Evolutionary conservation across 2,888 invertebrate species (phyloP).

Genomic region (Hemaris fuciformis): DNA sequence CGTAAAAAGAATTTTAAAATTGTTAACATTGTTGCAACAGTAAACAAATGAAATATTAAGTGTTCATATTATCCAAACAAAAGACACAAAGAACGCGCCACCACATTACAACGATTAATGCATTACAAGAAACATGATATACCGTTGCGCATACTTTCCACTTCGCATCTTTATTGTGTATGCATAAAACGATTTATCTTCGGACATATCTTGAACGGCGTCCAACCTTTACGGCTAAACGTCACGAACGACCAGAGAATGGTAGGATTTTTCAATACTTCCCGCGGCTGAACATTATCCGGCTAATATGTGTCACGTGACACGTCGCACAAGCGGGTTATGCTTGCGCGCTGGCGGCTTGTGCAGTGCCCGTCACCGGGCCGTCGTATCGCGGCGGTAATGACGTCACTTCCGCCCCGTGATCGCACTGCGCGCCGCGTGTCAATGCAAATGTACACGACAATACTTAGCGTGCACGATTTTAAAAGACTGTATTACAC

Average conservation of each 20-base stretch:
- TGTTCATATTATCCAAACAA: neutral
- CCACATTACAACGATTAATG: neutral
- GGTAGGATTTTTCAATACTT: neutral
- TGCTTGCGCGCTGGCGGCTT: constrained; percentile 11
- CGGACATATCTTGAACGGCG: neutral
- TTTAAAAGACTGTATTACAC: neutral
- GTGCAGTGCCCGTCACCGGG: constrained; percentile 31
- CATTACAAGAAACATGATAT: neutral
- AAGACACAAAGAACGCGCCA: no score
- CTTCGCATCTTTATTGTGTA: neutral
- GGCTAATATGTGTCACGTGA: constrained; percentile 17
- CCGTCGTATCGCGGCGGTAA: constrained; percentile 36
- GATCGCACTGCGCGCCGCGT: constrained; percentile 18
- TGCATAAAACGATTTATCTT: neutral
- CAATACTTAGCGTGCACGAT: neutral
- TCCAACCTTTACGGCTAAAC: neutral
- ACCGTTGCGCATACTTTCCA: neutral
- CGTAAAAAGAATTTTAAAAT: no score
- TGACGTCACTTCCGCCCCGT: constrained; percentile 54
- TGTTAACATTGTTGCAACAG: no score
- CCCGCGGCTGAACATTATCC: neutral
- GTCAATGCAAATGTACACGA: constrained; percentile 7
- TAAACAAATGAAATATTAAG: no score
- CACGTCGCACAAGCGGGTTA: neutral
- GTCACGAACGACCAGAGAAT: neutral